Evolutionary conservation across 2,113 vertebrate species (phyloP).

Genomic region (Rousettus leschenaultii): DNA sequence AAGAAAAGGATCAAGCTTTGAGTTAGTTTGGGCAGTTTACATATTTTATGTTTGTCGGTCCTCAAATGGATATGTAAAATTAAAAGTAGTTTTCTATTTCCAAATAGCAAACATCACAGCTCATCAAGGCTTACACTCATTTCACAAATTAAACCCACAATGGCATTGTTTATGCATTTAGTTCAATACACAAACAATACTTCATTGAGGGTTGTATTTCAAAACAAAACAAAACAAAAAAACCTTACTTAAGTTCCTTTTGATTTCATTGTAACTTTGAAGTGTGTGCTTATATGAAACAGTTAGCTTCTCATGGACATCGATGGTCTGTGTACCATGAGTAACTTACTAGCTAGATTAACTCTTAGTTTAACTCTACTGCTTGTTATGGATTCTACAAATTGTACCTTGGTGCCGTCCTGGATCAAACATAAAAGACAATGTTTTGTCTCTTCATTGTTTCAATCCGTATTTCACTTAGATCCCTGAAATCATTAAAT

Average conservation of each 20-base stretch:
- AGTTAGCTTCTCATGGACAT: background rate
- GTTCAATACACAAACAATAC: conserved; percentile 40
- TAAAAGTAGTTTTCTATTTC: conserved; percentile 40
- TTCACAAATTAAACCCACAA: conserved; percentile 45
- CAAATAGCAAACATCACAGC: conserved; percentile 33
- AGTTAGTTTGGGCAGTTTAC: background rate
- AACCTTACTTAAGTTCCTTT: conserved; percentile 18
- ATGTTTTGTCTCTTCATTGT: background rate
- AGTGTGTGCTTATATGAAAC: background rate
- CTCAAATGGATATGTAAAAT: conserved; percentile 36
- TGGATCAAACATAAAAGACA: background rate
- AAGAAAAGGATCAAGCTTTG: background rate
- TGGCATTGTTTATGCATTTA: conserved; percentile 27
- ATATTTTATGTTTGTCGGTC: conserved; percentile 12
- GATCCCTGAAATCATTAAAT: background rate
- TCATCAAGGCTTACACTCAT: conserved; percentile 40
- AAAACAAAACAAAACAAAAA: conserved; percentile 42
- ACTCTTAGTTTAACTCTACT: background rate
- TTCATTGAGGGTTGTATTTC: conserved; percentile 23
- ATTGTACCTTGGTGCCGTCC: background rate
- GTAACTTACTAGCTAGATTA: background rate
- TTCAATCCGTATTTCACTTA: background rate
- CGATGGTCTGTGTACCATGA: background rate
- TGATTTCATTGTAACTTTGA: conserved; percentile 26
- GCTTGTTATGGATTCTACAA: background rate